phyloP scores from a whole-genome alignment of 92 coral and sea anemone genomes.

The Phenganax subtilis region DNA sequence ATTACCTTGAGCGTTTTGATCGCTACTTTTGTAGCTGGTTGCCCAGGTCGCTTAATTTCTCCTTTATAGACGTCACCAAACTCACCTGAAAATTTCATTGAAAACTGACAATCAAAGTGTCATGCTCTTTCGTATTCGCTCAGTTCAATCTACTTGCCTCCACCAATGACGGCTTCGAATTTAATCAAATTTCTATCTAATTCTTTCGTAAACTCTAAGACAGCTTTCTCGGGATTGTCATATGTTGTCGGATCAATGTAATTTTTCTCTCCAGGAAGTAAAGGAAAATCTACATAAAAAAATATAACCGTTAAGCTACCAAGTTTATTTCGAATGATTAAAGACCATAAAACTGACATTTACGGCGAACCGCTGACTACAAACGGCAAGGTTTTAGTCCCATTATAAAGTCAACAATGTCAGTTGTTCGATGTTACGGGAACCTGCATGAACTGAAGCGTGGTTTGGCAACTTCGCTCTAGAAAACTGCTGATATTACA shows the following conservation, averaged over 20 bases:
- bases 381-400: no score
- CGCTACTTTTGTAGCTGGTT: constrained; percentile 39
- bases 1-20: constrained; percentile 43
- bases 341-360: not conserved
- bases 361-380: no score
- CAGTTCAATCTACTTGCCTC: constrained; percentile 53
- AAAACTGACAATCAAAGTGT: not conserved
- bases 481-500: no score
- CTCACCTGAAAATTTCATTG: constrained; percentile 31
- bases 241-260: constrained; percentile 90
- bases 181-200: constrained; percentile 58
- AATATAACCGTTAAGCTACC: not conserved
- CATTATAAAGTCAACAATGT: no score
- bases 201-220: constrained; percentile 79
- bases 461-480: no score
- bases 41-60: constrained; percentile 16
- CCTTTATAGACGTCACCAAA: constrained; percentile 53
- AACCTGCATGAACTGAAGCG: no score
- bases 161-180: constrained; percentile 78
- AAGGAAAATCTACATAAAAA: constrained; percentile 44
- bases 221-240: constrained; percentile 83
- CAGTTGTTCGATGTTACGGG: no score
- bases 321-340: not conserved
- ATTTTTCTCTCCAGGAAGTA: constrained; percentile 56
- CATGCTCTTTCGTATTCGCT: not conserved